A percentile compares a stretch with the other conserved stretches of the same genome.
phyloP scores from a whole-genome alignment of 2,888 invertebrate genomes.

The Ypsolopha sequella region DNA sequence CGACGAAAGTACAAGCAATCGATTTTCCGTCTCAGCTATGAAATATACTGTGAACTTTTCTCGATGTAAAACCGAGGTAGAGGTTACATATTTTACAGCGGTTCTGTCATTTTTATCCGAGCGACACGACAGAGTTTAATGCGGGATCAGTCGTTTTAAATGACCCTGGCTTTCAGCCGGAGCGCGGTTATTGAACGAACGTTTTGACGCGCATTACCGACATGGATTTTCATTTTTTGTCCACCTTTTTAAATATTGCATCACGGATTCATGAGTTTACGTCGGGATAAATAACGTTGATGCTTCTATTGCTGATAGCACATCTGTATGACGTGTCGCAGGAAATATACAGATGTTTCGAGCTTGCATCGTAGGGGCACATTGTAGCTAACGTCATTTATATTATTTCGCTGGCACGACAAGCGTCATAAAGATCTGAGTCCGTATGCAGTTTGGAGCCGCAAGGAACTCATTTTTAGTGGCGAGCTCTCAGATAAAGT shows the following conservation, averaged over 20 bases:
- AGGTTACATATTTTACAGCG: background rate
- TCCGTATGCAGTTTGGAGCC: constrained; percentile 29
- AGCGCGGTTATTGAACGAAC: background rate
- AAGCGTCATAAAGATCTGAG: constrained; percentile 14
- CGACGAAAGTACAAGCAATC: no score
- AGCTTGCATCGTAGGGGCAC: no score
- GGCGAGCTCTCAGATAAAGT: constrained; percentile 41
- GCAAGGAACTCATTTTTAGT: constrained; percentile 51
- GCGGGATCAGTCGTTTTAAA: constrained; percentile 39
- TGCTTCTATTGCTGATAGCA: no score
- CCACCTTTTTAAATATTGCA: no score
- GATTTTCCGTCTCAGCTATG: no score
- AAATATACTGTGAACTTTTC: no score
- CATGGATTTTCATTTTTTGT: no score
- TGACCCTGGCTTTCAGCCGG: constrained; percentile 23
- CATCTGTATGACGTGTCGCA: no score
- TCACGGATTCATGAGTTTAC: no score
- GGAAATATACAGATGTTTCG: no score
- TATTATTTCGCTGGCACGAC: constrained; percentile 13
- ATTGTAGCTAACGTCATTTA: constrained; percentile 12
- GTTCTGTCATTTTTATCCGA: background rate
- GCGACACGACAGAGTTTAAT: constrained; percentile 2
- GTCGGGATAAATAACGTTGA: no score
- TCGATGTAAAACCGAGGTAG: no score
- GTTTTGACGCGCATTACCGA: background rate